These are phyloP conservation scores for Zaprionus ornatus DNA, from an alignment of 1,140 invertebrate species.

Conservation along the genomic window DNA sequence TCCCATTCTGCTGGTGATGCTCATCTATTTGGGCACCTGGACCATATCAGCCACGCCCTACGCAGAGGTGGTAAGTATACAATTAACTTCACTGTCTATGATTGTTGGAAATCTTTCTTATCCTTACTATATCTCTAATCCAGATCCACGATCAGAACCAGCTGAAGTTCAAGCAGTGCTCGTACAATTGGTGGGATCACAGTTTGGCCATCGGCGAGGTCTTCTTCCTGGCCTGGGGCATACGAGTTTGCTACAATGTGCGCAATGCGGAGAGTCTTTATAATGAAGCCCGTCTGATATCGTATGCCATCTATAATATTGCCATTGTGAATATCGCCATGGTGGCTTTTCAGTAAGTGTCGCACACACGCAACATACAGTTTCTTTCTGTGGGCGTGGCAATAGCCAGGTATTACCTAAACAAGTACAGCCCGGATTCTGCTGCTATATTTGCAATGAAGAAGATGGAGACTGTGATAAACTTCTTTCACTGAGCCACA, in stretches of 20 bases:
- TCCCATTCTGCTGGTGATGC: constrained; percentile 93
- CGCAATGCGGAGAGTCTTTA: constrained; percentile 95
- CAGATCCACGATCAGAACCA: constrained; percentile 89
- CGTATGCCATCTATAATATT: constrained; percentile 97
- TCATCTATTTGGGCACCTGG: constrained; percentile 95
- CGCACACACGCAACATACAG: constrained; percentile 2
- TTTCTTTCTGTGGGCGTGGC: too few species aligned
- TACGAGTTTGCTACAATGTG: constrained; percentile 95
- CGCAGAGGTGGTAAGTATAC: constrained; percentile 87
- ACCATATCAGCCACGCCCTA: constrained; percentile 92
- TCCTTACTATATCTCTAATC: neutral
- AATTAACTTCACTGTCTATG: too few species aligned
- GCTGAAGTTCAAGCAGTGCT: constrained; percentile 94
- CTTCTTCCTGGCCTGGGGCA: constrained; percentile 94
- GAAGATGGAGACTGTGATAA: too few species aligned
- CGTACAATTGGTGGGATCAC: constrained; percentile 97
- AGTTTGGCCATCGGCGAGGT: constrained; percentile 94
- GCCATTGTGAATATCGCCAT: constrained; percentile 95
- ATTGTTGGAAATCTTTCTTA: too few species aligned
- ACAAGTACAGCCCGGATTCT: too few species aligned
- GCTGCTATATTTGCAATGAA: too few species aligned
- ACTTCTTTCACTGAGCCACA: too few species aligned
- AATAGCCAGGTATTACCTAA: too few species aligned
- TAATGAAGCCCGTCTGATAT: constrained; percentile 96
- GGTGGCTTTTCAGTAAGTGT: constrained; percentile 95